Percentiles rank a stretch among this genome's conserved stretches.
These are phyloP conservation scores for Drosophila nannoptera DNA, from an alignment of 1,140 invertebrate species.

Conservation along the genomic window DNA sequence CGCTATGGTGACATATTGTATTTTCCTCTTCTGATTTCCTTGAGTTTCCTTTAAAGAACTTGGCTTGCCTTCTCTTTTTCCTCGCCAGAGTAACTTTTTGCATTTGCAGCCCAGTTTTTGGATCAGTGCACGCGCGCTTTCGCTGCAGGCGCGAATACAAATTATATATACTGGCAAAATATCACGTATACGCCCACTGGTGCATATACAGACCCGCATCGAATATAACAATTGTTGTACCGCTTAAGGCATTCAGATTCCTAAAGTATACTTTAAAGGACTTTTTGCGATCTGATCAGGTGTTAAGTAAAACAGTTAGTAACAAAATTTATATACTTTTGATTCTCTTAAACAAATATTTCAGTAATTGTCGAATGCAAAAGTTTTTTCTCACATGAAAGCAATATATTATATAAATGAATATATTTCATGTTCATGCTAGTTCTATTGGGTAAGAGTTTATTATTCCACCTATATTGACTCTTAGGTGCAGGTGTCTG, in stretches of 20 bases:
- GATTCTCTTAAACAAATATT: no score
- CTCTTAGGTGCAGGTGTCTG: no score
- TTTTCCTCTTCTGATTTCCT: no score
- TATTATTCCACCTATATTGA: no score
- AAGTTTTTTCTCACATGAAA: no score
- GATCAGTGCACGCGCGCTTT: conserved; percentile 17
- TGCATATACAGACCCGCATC: neutral
- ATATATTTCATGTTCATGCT: no score
- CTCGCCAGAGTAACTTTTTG: neutral
- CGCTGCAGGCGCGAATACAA: conserved; percentile 24
- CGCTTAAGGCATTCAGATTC: neutral
- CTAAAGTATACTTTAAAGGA: conserved; percentile 9
- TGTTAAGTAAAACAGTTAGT: neutral
- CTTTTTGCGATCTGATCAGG: neutral
- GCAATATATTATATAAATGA: no score
- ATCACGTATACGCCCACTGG: conserved; percentile 1
- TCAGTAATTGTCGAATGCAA: no score
- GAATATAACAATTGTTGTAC: conserved; percentile 7
- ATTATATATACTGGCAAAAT: conserved; percentile 27
- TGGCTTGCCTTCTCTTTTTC: no score
- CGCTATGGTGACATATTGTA: no score
- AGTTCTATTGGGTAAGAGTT: no score
- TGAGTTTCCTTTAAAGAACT: no score
- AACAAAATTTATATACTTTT: neutral
- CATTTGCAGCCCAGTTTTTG: neutral